A percentile compares a stretch with the other conserved stretches of the same genome.
phyloP scores from a whole-genome alignment of 64 coral and sea anemone species.

The Acropora tenuis region DNA sequence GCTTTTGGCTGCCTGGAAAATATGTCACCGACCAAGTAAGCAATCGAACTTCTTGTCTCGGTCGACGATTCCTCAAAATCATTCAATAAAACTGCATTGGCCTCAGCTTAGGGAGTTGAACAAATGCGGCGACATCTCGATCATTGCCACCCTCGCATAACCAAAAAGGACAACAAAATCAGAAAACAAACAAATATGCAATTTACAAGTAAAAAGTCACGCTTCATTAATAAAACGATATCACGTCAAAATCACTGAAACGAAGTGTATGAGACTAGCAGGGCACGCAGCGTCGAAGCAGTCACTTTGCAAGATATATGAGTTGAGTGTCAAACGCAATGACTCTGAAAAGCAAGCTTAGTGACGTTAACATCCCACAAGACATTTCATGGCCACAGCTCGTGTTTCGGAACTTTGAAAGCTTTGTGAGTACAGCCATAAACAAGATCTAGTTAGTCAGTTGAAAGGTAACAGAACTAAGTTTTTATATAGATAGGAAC shows the following conservation, averaged over 20 bases:
- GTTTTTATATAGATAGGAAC: no score
- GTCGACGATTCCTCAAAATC: no score
- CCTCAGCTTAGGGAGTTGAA: no score
- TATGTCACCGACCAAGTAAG: no score
- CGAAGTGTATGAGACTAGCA: not conserved
- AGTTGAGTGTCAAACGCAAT: not conserved
- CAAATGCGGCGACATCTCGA: not conserved
- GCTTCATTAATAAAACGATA: conserved; percentile 2
- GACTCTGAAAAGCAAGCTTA: conserved; percentile 28
- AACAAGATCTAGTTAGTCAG: no score
- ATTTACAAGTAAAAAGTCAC: not conserved
- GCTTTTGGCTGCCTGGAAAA: no score
- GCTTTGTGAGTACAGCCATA: conserved; percentile 37
- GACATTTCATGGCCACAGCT: conserved; percentile 61
- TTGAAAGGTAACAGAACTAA: no score
- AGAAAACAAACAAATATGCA: not conserved
- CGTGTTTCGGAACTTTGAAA: conserved; percentile 58
- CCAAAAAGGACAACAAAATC: not conserved
- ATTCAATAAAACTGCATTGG: no score
- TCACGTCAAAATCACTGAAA: not conserved
- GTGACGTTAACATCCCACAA: conserved; percentile 56
- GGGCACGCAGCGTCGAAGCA: not conserved
- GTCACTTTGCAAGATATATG: not conserved
- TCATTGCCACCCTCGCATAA: conserved; percentile 8
- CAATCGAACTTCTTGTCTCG: no score